A percentile compares a stretch with the other conserved stretches of the same genome.
phyloP scores from a whole-genome alignment of 2,113 vertebrate genomes.

The Gulo gulo region DNA sequence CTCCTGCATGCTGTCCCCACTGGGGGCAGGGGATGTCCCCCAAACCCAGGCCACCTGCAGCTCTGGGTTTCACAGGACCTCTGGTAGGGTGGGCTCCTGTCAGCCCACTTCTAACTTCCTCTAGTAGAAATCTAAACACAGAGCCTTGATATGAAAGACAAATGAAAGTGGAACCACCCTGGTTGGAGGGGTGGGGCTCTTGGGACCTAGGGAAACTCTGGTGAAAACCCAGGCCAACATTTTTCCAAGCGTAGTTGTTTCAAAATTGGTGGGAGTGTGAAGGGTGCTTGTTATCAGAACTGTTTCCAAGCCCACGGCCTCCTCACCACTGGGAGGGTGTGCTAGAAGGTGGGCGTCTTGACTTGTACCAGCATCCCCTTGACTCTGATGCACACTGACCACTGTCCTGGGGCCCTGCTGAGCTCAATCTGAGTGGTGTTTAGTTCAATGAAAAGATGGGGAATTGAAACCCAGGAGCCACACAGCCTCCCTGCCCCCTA shows the following conservation, averaged over 20 bases:
- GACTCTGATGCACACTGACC: background rate
- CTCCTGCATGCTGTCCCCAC: background rate
- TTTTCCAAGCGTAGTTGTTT: background rate
- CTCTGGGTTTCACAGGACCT: background rate
- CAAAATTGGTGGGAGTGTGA: background rate
- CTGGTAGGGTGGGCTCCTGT: background rate
- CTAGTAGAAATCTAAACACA: slow-evolving; percentile 22
- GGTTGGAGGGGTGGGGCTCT: background rate
- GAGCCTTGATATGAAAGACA: background rate
- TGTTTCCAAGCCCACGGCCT: background rate
- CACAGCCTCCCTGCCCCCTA: background rate
- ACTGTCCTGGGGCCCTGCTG: background rate
- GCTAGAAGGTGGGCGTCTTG: background rate
- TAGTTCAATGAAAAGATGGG: background rate
- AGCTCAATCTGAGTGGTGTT: background rate
- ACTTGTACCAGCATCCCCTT: background rate
- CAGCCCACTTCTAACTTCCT: slow-evolving; percentile 20
- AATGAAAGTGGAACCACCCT: background rate
- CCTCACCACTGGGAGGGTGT: background rate
- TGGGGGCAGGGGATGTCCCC: background rate
- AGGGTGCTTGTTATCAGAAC: background rate
- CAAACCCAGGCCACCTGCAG: background rate
- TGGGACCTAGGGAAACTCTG: slow-evolving; percentile 1
- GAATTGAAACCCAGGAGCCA: background rate
- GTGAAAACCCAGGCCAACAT: slow-evolving; percentile 30